Conservation (phyloP, 2,888 invertebrate genomes). For the Gandaritis pyraliata region DNA sequence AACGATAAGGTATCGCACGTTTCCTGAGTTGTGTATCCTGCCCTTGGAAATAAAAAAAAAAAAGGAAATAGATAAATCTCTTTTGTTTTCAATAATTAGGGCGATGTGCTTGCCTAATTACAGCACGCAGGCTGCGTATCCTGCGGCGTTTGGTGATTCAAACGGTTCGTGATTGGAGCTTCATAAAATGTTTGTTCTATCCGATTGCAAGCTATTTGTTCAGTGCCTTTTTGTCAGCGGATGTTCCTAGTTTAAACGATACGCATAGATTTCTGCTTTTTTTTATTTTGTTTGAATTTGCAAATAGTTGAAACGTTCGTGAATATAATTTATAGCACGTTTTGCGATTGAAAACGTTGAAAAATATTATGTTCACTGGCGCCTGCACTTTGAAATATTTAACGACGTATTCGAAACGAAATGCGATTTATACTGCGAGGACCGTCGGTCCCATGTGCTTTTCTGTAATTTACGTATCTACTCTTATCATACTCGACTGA, state of each 20-base stretch:
- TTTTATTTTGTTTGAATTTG: background rate
- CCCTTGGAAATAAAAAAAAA: no score
- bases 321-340: no score
- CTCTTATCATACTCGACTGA: conserved; percentile 39
- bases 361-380: background rate
- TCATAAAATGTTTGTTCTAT: conserved; percentile 18
- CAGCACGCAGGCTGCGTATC: conserved; percentile 6
- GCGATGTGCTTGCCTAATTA: conserved; percentile 26
- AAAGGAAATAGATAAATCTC: conserved; percentile 28
- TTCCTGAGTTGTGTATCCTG: background rate
- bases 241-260: conserved; percentile 5
- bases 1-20: background rate
- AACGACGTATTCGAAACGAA: conserved; percentile 12
- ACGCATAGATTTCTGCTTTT: background rate
- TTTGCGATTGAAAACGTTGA: background rate
- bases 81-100: conserved; percentile 23
- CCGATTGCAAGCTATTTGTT: conserved; percentile 21
- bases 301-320: no score
- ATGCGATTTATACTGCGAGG: conserved; percentile 25
- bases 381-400: conserved; percentile 13
- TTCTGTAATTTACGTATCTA: conserved; percentile 36
- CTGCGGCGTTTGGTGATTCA: conserved; percentile 12
- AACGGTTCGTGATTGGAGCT: conserved; percentile 16
- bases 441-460: conserved; percentile 29
- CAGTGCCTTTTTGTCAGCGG: conserved; percentile 5